phyloP scores from a whole-genome alignment of 2,113 vertebrate species.

The Sapayoa aenigma region DNA sequence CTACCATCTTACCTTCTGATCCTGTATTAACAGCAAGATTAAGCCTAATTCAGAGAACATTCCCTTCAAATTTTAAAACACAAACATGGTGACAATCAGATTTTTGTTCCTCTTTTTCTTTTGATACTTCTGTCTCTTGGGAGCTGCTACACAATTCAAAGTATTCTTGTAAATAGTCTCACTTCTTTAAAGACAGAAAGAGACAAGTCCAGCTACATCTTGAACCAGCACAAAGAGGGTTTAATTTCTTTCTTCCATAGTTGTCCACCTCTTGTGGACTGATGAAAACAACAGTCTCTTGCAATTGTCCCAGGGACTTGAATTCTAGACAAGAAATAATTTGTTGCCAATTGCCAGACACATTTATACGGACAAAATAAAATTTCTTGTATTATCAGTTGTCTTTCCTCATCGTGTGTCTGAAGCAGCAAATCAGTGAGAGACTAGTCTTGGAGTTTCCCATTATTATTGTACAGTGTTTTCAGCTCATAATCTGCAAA shows the following conservation, averaged over 20 bases:
- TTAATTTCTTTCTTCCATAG: neutral
- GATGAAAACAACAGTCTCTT: neutral
- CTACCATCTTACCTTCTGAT: neutral
- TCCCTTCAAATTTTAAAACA: neutral
- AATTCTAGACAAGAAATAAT: neutral
- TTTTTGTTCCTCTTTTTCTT: neutral
- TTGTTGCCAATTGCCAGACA: neutral
- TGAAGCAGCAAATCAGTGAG: neutral
- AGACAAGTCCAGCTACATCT: neutral
- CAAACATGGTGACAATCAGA: neutral
- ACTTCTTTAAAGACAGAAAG: neutral
- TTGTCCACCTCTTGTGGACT: neutral
- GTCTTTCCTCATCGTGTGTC: neutral
- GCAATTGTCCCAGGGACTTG: neutral
- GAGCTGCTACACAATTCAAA: neutral
- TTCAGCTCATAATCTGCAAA: neutral
- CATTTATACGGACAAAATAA: neutral
- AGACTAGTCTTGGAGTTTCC: neutral
- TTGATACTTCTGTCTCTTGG: neutral
- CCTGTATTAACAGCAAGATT: neutral
- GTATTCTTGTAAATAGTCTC: neutral
- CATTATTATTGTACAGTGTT: neutral
- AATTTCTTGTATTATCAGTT: neutral
- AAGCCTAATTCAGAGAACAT: neutral
- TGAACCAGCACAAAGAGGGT: neutral